These are phyloP conservation scores for Erynnis tages DNA, from an alignment of 2,888 invertebrate species.

Conservation along the genomic window DNA sequence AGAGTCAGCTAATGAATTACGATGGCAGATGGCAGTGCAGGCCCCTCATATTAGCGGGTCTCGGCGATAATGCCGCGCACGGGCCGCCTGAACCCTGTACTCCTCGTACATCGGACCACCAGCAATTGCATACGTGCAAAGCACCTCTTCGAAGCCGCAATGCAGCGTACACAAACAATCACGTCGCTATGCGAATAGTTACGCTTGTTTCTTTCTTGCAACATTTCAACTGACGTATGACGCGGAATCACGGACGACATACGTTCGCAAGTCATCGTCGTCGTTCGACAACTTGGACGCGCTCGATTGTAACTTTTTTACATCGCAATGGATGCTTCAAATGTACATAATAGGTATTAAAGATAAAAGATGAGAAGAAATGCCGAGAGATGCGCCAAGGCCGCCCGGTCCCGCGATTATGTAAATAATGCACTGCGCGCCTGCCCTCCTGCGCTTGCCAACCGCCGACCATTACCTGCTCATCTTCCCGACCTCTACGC, in stretches of 20 bases:
- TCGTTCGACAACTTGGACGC: slow-evolving; percentile 35
- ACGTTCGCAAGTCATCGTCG: slow-evolving; percentile 55
- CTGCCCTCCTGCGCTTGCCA: slow-evolving; percentile 37
- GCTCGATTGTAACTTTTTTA: slow-evolving; percentile 15
- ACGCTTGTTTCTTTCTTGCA: slow-evolving; percentile 57
- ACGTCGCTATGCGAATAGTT: slow-evolving; percentile 60
- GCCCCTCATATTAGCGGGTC: slow-evolving; percentile 56
- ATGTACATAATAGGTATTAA: slow-evolving; percentile 26
- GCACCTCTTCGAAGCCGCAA: background rate
- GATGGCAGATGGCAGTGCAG: slow-evolving; percentile 54
- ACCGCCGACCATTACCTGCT: slow-evolving; percentile 39
- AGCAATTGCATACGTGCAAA: background rate
- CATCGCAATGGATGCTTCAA: slow-evolving; percentile 10
- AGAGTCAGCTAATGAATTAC: slow-evolving; percentile 75
- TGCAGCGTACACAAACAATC: slow-evolving; percentile 36
- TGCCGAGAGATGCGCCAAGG: slow-evolving; percentile 57
- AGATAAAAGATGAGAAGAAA: slow-evolving; percentile 40
- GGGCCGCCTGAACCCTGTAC: too few species aligned
- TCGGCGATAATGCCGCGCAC: slow-evolving; percentile 12
- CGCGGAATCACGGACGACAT: slow-evolving; percentile 69
- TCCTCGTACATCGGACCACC: too few species aligned
- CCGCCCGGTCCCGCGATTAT: slow-evolving; percentile 66
- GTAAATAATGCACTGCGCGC: slow-evolving; percentile 61
- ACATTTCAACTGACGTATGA: slow-evolving; percentile 56
- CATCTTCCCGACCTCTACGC: slow-evolving; percentile 40